Conservation (phyloP, 2,113 vertebrate species). For the Chlorodrepanis virens region DNA sequence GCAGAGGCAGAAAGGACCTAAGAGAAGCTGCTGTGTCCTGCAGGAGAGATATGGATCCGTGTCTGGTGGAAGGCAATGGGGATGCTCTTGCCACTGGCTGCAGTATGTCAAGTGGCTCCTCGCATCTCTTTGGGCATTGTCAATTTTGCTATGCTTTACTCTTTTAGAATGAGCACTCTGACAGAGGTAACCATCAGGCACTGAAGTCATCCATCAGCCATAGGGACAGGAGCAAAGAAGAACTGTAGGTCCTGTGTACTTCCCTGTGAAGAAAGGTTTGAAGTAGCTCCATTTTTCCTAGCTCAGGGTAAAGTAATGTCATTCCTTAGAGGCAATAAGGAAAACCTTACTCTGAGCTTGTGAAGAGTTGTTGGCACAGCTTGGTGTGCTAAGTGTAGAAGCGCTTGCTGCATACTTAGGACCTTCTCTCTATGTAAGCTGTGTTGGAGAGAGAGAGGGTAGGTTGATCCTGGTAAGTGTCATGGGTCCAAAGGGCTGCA, state of each 20-base stretch:
- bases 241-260: not conserved
- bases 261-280: not conserved
- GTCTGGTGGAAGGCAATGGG: not conserved
- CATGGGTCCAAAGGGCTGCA: not conserved
- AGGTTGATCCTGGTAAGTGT: too few species aligned
- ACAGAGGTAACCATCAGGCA: not conserved
- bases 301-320: not conserved
- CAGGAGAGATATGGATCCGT: not conserved
- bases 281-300: not conserved
- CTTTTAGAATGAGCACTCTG: not conserved
- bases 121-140: not conserved
- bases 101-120: not conserved
- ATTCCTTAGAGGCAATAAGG: not conserved
- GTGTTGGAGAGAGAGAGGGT: not conserved
- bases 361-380: not conserved
- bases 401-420: fast-evolving
- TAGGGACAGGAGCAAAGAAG: not conserved
- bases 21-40: not conserved
- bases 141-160: not conserved
- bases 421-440: not conserved
- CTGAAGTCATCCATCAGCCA: not conserved
- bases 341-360: not conserved
- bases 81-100: not conserved
- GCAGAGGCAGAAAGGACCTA: not conserved
- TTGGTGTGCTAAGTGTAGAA: fast-evolving